Conservation (phyloP, 2,888 invertebrate genomes). For the Drosophila birchii region DNA sequence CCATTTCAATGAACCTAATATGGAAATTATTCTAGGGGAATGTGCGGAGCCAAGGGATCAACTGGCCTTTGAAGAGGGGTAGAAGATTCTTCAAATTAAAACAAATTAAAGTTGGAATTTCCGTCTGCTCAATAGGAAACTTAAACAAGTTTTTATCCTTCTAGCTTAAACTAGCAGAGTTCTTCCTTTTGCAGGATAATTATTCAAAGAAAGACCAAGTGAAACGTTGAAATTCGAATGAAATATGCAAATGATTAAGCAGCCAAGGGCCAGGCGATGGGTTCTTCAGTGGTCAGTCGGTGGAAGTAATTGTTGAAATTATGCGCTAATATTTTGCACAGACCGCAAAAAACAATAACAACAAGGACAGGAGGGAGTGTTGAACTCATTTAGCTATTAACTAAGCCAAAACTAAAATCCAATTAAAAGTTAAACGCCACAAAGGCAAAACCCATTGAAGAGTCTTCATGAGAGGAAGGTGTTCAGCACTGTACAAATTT, state of each 20-base stretch:
- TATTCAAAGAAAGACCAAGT: conserved; percentile 34
- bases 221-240: conserved; percentile 43
- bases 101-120: conserved; percentile 5
- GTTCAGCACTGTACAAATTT: no score
- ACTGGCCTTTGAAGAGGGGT: conserved; percentile 12
- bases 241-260: conserved; percentile 61
- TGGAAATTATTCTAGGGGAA: conserved; percentile 34
- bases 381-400: conserved; percentile 41
- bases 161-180: neutral
- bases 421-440: conserved; percentile 74
- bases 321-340: conserved; percentile 48
- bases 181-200: conserved; percentile 19
- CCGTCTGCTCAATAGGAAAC: neutral
- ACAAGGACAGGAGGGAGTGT: conserved; percentile 5
- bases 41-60: conserved; percentile 1
- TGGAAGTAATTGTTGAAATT: conserved; percentile 65
- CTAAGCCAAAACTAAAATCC: conserved; percentile 61
- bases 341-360: conserved; percentile 14
- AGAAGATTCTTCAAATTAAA: conserved; percentile 1
- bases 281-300: conserved; percentile 46
- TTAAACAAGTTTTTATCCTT: neutral
- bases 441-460: conserved; percentile 48
- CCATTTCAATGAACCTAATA: conserved; percentile 39
- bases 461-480: no score
- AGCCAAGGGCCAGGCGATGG: neutral